These are phyloP conservation scores for Zaprionus lachaisei DNA, from an alignment of 1,140 invertebrate genomes.

Conservation along the genomic window DNA sequence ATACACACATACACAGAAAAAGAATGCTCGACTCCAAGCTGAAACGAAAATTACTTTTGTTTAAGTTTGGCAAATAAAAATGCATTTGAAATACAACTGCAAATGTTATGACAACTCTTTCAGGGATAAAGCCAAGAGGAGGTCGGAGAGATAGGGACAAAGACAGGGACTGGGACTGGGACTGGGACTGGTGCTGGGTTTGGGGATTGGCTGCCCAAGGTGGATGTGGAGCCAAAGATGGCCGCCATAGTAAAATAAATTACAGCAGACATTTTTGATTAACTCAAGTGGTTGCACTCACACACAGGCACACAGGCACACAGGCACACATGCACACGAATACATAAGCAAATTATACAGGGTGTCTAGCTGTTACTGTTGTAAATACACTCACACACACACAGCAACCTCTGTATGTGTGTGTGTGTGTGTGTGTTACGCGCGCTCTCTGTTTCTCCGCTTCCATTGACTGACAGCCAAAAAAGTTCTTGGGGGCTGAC, in stretches of 20 bases:
- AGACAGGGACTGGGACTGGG: neutral
- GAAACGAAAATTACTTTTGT: constrained; percentile 53
- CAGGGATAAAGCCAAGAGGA: neutral
- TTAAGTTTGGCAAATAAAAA: constrained; percentile 41
- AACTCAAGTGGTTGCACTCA: constrained; percentile 82
- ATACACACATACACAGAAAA: neutral
- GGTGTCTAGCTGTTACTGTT: constrained; percentile 52
- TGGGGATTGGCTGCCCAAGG: constrained; percentile 30
- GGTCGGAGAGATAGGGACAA: neutral
- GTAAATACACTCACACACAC: constrained; percentile 22
- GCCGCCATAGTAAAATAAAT: constrained; percentile 82
- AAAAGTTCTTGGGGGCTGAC: constrained; percentile 78
- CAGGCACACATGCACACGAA: constrained; percentile 23
- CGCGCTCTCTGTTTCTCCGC: constrained; percentile 59
- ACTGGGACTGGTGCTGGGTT: neutral
- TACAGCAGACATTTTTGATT: constrained; percentile 83
- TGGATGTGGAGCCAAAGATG: constrained; percentile 64
- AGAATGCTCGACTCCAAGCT: constrained; percentile 25
- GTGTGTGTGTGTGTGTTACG: constrained; percentile 45
- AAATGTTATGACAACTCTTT: constrained; percentile 51
- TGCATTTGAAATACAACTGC: constrained; percentile 52
- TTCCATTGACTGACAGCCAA: constrained; percentile 82
- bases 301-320: constrained; percentile 42
- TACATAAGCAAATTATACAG: constrained; percentile 54
- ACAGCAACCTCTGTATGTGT: neutral